These are phyloP conservation scores for Psix sp. DNA, from an alignment of 1,140 invertebrate genomes.

Conservation along the genomic window DNA sequence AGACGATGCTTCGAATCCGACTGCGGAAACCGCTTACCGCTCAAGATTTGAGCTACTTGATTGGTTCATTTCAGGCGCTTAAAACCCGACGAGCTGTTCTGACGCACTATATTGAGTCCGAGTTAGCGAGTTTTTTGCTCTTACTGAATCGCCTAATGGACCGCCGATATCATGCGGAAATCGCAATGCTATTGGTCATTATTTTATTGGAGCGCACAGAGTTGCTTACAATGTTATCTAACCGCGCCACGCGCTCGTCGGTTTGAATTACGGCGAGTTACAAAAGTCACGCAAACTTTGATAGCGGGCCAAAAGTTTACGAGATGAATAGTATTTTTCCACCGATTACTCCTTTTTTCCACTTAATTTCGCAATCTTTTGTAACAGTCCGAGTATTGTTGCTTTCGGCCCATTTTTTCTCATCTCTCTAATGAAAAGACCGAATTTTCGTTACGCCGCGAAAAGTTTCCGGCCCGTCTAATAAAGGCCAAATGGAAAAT, in stretches of 20 bases:
- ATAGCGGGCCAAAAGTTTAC: conserved; percentile 48
- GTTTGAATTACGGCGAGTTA: conserved; percentile 56
- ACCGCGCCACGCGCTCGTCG: conserved; percentile 13
- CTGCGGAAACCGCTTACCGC: no score
- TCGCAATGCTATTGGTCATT: conserved; percentile 43
- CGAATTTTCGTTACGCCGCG: conserved; percentile 26
- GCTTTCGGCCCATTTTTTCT: conserved; percentile 33
- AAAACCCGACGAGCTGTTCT: no score
- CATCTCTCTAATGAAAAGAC: conserved; percentile 32
- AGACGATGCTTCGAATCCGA: conserved; percentile 54
- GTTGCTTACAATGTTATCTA: conserved; percentile 52
- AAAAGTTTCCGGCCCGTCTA: conserved; percentile 23
- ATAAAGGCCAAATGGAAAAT: conserved; percentile 34
- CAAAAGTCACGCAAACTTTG: conserved; percentile 57
- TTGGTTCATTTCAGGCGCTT: no score
- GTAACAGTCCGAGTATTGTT: conserved; percentile 40
- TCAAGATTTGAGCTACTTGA: no score
- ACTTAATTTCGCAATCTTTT: conserved; percentile 58
- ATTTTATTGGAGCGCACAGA: conserved; percentile 42
- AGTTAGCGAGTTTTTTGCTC: no score
- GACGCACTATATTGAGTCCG: no score
- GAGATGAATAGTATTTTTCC: conserved; percentile 59
- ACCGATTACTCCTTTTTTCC: conserved; percentile 55
- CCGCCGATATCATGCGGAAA: background rate
- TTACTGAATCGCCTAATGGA: no score